A percentile compares a stretch with the other conserved stretches of the same genome.
Evolutionary conservation across 2,888 invertebrate species (phyloP).

Genomic region (Synanthedon tipuliformis): DNA sequence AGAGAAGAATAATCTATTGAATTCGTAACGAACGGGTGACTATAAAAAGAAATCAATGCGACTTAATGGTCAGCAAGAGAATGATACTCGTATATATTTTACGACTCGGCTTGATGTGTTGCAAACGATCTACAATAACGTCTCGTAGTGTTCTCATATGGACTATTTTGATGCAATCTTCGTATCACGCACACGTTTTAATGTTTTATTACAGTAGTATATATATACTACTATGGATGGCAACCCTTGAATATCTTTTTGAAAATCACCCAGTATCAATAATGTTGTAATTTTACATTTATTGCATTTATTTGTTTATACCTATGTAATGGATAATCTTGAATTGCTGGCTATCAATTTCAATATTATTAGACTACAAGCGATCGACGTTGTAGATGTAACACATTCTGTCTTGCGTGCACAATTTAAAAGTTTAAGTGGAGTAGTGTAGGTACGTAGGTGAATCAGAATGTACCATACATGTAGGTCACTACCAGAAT

Average conservation of each 20-base stretch:
- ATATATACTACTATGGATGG: not conserved
- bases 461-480: no score
- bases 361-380: no score
- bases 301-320: no score
- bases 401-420: no score
- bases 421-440: no score
- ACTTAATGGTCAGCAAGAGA: constrained; percentile 10
- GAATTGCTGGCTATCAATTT: no score
- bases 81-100: constrained; percentile 8
- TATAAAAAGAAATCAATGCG: constrained; percentile 7
- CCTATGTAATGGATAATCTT: no score
- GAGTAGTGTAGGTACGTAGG: no score
- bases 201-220: constrained; percentile 18
- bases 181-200: constrained; percentile 11
- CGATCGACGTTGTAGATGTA: no score
- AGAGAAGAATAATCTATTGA: not conserved
- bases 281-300: no score
- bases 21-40: constrained; percentile 1
- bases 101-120: constrained; percentile 4
- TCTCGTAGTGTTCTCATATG: constrained; percentile 3
- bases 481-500: no score
- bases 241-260: not conserved
- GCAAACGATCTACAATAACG: constrained; percentile 3
- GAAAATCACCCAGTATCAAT: no score
- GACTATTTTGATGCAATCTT: constrained; percentile 4